A percentile compares a stretch with the other conserved stretches of the same genome.
Conservation (phyloP, 2,797 vertebrate genomes). For the Lerista edwardsae region DNA sequence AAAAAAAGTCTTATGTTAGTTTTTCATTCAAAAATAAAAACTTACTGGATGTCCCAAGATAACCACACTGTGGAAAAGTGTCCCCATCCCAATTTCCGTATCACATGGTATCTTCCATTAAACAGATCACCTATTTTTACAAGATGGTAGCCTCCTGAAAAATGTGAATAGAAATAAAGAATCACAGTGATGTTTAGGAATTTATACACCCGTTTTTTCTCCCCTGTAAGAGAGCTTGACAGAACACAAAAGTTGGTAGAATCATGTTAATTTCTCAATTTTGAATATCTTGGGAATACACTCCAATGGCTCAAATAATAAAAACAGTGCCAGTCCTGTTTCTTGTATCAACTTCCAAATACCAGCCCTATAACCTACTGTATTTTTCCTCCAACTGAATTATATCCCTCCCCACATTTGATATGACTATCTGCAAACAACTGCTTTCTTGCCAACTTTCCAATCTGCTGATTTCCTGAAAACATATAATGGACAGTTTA, state of each 20-base stretch:
- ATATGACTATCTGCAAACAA: not conserved
- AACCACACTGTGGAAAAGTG: slow-evolving; percentile 99
- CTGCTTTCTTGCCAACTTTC: not conserved
- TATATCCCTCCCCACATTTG: too few relatives aligned
- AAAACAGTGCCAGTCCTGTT: not conserved
- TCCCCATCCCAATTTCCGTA: slow-evolving; percentile 97
- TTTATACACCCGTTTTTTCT: not conserved
- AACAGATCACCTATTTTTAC: slow-evolving; percentile 97
- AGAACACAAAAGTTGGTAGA: not conserved
- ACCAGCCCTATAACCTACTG: not conserved
- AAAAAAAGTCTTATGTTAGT: not conserved
- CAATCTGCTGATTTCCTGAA: not conserved
- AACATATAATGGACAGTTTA: not conserved
- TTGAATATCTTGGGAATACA: not conserved
- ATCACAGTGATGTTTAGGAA: not conserved
- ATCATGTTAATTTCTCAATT: not conserved
- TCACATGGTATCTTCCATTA: slow-evolving; percentile 93
- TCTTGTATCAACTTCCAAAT: not conserved
- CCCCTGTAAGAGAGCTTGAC: not conserved
- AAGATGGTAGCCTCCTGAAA: slow-evolving; percentile 83
- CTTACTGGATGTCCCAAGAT: slow-evolving; percentile 98
- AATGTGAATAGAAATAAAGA: not conserved
- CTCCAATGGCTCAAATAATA: not conserved
- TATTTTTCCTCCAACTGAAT: not conserved
- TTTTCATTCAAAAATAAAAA: not conserved